These are phyloP conservation scores for Jaculus jaculus DNA, from an alignment of 2,113 vertebrate species.

Conservation along the genomic window DNA sequence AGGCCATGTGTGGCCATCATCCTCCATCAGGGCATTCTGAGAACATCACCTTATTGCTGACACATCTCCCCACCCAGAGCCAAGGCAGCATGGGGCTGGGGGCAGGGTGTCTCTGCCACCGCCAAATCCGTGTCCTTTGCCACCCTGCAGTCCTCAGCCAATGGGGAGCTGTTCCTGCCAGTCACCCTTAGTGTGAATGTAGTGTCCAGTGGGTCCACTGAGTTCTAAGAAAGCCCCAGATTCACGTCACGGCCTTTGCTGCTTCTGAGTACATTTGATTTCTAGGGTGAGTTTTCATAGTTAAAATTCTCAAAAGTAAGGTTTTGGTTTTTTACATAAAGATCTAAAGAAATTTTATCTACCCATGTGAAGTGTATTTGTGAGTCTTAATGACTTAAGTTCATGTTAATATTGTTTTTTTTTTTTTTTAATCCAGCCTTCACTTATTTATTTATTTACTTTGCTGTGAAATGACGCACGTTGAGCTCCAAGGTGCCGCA, in stretches of 20 bases:
- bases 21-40: neutral
- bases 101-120: neutral
- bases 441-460: neutral
- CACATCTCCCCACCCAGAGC: no score
- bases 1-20: no score
- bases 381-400: neutral
- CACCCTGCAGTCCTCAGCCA: neutral
- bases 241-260: neutral
- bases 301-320: neutral
- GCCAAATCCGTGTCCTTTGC: fast-evolving
- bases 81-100: no score
- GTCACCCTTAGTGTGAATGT: neutral
- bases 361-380: neutral
- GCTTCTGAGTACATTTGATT: no score
- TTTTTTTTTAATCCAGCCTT: neutral
- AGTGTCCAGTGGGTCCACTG: fast-evolving
- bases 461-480: neutral
- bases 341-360: neutral
- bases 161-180: fast-evolving
- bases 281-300: neutral
- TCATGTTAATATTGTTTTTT: neutral
- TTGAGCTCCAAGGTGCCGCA: neutral
- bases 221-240: neutral
- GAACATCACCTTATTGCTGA: neutral
- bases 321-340: neutral